Percentiles rank a stretch among this genome's conserved stretches.
phyloP scores from a whole-genome alignment of 2,888 invertebrate genomes.

The Molanna angustata region DNA sequence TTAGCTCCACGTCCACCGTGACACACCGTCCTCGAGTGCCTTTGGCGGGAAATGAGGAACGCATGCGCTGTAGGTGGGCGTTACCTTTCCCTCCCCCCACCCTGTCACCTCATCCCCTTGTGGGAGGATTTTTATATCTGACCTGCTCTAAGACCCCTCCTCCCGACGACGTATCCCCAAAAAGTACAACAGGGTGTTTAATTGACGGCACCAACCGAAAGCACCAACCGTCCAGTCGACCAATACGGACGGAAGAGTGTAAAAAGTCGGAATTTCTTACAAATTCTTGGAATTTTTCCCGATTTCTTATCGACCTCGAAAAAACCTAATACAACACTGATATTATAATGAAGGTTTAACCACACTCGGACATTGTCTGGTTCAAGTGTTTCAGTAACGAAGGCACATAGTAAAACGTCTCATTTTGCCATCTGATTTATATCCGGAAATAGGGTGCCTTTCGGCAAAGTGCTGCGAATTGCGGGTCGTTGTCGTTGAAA shows the following conservation, averaged over 20 bases:
- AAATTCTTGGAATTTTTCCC: too few relatives aligned
- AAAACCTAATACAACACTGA: background rate
- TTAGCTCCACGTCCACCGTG: background rate
- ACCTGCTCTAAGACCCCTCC: constrained; percentile 21
- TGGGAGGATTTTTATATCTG: constrained; percentile 26
- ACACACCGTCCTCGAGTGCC: constrained; percentile 7
- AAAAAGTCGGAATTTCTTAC: too few relatives aligned
- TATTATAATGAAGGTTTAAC: background rate
- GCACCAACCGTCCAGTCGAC: too few relatives aligned
- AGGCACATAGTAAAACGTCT: too few relatives aligned
- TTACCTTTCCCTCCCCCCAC: constrained; percentile 13
- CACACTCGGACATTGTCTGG: background rate
- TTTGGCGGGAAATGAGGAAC: background rate
- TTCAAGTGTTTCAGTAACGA: background rate
- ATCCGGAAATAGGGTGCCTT: too few relatives aligned
- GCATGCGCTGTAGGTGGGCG: constrained; percentile 19
- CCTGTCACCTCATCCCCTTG: background rate
- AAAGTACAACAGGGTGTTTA: too few relatives aligned
- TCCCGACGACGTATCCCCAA: too few relatives aligned
- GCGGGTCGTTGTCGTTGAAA: background rate
- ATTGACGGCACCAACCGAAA: too few relatives aligned
- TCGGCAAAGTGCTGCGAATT: background rate
- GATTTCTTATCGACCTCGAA: too few relatives aligned
- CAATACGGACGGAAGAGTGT: too few relatives aligned
- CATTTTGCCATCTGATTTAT: too few relatives aligned